Evolutionary conservation across 2,797 vertebrate genomes (phyloP).

Genomic region (Pseudochaenichthys georgianus): DNA sequence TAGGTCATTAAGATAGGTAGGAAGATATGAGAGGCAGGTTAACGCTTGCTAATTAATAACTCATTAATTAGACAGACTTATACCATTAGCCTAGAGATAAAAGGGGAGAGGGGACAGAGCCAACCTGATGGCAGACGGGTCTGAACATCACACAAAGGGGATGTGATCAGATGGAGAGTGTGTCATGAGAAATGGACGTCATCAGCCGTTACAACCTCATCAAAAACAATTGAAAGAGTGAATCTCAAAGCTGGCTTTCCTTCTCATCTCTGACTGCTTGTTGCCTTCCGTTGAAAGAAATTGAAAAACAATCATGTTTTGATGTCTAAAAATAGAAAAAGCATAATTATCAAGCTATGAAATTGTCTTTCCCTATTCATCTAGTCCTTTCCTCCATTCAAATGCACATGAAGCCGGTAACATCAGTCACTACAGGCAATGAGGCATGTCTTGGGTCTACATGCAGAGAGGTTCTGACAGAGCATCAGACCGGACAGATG

Average conservation of each 20-base stretch:
- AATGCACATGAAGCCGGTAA: conserved; percentile 51
- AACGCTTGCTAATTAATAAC: conserved; percentile 50
- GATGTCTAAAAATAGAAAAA: conserved; percentile 9
- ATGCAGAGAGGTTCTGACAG: conserved; percentile 71
- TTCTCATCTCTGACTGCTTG: neutral
- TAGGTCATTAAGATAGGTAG: conserved; percentile 43
- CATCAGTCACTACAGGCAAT: conserved; percentile 61
- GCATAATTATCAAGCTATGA: neutral
- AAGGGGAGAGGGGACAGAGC: conserved; percentile 37
- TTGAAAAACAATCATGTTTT: neutral
- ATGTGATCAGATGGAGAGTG: conserved; percentile 71
- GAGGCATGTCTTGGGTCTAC: conserved; percentile 59
- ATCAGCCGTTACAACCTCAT: conserved; percentile 15
- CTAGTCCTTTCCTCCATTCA: conserved; percentile 5
- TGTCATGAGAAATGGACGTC: conserved; percentile 57
- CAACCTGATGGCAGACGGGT: conserved; percentile 50
- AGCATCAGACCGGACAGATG: conserved; percentile 75
- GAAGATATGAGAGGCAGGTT: conserved; percentile 36
- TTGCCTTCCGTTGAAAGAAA: neutral
- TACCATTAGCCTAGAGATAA: conserved; percentile 37
- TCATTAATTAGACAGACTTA: conserved; percentile 42
- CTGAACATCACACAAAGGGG: conserved; percentile 68
- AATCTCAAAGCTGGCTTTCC: neutral
- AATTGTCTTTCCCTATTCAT: neutral
- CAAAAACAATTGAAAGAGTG: neutral